These are phyloP conservation scores for Xanthia togata DNA, from an alignment of 2,888 invertebrate genomes.

Conservation along the genomic window DNA sequence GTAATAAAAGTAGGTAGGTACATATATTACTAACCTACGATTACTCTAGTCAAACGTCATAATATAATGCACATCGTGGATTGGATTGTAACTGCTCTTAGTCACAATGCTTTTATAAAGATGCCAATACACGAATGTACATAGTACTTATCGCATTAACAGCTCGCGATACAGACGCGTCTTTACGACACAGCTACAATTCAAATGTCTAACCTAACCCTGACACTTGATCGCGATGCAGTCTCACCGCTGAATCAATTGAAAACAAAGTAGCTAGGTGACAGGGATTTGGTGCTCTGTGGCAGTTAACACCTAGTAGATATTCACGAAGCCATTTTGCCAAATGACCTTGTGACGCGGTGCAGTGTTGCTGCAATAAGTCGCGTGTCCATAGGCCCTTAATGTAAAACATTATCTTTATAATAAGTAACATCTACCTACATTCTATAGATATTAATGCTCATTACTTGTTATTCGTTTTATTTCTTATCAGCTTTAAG, in stretches of 20 bases:
- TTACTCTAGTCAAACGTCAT: conserved; percentile 13
- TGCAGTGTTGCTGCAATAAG: conserved; percentile 5
- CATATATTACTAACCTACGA: conserved; percentile 24
- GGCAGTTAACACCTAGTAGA: not conserved
- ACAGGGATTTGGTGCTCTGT: conserved; percentile 22
- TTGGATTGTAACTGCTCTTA: not conserved
- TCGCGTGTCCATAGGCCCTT: conserved; percentile 11
- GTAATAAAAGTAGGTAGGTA: conserved; percentile 21
- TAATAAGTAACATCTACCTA: conserved; percentile 45
- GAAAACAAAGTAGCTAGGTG: conserved; percentile 30
- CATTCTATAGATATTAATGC: conserved; percentile 35
- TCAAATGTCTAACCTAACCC: conserved; percentile 48
- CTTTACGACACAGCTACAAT: conserved; percentile 31
- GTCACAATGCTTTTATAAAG: conserved; percentile 1
- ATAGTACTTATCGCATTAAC: not conserved
- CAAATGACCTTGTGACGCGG: conserved; percentile 32
- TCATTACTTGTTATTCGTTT: conserved; percentile 54
- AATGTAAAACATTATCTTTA: conserved; percentile 32
- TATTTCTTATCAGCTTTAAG: conserved; percentile 57
- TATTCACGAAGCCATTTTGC: conserved; percentile 17
- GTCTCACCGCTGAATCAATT: conserved; percentile 41
- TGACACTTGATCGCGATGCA: conserved; percentile 46
- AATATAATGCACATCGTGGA: not conserved
- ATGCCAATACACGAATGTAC: not conserved
- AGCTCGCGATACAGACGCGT: conserved; percentile 9